Conservation (phyloP, 2,113 vertebrate genomes). For the Phrynosoma blainvillii region DNA sequence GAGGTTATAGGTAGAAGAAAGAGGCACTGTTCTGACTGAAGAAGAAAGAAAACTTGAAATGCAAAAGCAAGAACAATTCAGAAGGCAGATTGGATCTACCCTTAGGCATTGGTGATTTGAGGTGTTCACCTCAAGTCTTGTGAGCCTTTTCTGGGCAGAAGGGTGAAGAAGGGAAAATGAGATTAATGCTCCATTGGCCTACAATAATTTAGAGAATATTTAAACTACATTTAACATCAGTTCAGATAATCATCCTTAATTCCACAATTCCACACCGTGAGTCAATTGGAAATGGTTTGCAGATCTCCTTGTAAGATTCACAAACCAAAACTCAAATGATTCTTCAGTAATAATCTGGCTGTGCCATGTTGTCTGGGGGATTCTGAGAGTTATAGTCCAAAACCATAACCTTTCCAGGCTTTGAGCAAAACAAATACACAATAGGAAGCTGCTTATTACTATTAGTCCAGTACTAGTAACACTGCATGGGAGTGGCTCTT, state of each 20-base stretch:
- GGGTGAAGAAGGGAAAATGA: neutral
- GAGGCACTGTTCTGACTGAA: too few relatives aligned
- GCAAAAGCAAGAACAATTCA: neutral
- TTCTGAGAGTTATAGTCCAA: too few relatives aligned
- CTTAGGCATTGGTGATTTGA: neutral
- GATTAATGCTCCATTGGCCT: neutral
- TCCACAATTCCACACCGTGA: neutral
- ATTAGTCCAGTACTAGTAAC: neutral
- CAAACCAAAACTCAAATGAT: neutral
- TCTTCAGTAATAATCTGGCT: neutral
- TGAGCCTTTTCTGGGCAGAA: neutral
- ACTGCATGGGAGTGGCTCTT: neutral
- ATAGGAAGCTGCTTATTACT: neutral
- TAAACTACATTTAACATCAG: neutral
- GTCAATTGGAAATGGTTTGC: neutral
- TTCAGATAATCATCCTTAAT: neutral
- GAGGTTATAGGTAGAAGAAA: neutral
- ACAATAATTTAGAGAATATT: neutral
- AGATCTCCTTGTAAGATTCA: neutral
- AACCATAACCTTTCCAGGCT: too few relatives aligned
- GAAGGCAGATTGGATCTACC: neutral
- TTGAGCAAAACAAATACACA: neutral
- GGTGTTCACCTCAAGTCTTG: neutral
- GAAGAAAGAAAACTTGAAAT: neutral
- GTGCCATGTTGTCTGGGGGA: too few relatives aligned